Evolutionary conservation across 2,797 vertebrate genomes (phyloP), one percentile per base, ranked within the genome.

Genomic region (Enteromius mattozi): DNA sequence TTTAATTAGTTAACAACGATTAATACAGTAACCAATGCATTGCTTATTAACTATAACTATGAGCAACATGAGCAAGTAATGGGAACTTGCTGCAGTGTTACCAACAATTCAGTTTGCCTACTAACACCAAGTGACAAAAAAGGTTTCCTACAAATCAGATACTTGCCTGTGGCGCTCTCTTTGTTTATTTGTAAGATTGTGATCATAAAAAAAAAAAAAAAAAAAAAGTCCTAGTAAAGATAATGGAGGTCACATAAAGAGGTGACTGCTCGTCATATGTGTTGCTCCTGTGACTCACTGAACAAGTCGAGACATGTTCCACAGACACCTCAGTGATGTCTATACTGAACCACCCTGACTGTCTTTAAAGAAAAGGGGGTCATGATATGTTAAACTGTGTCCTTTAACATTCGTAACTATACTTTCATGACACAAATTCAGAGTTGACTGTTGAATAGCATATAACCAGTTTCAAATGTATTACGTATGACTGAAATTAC

Each of bases 231-330:
- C 24, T 19, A 17, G 78, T 66, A 83, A 81, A 85, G 35, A 82
- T 77, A 78, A 61, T 30, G 65, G 71, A 77, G 70, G 78, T 83
- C 81, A 79, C 84, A 89, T 68, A 33, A 72, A 59, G 33, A 82
- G 84, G 27, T 83, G 82, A 72, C 47, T 85, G 77, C 78, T 83
- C n/a, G 27, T 69, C 68, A 16, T 42, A 19, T 40, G 33, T 47
- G n/a, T 66, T 45, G 75, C 66, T 72, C 66, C 65, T 65, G 66
- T 77, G 37, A 81, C 59, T 76, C 84, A 83, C 17, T 13, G 47
- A 65, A 85, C 86, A 82, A 75, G 83, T 54, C 24, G 12, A 68
- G 85, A 68, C 86, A 80, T 75, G 68, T 45, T 42, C 42, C 9
- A n/a, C 59, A 76, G 69, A 33, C 81, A 78, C 78, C 81, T 72